These are phyloP conservation scores for Scrobipalpa atriplicella DNA, from an alignment of 2,888 invertebrate genomes.

Conservation along the genomic window DNA sequence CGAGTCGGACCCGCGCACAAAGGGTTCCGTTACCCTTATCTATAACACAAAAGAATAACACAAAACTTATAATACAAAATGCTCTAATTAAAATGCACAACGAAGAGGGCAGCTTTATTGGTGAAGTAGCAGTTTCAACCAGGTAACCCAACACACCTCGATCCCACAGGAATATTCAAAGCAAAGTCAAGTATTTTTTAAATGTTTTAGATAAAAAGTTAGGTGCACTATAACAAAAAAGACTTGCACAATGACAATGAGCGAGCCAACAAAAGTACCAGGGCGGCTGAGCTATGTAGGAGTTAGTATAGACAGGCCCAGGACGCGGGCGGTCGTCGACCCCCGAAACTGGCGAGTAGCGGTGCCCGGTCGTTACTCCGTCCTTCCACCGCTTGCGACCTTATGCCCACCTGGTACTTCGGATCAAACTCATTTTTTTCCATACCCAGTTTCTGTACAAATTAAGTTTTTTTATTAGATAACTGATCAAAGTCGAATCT, in stretches of 20 bases:
- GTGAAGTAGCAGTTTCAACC: too few species aligned
- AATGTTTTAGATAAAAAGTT: too few species aligned
- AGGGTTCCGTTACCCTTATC: too few species aligned
- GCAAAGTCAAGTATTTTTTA: too few species aligned
- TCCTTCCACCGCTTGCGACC: conserved; percentile 73
- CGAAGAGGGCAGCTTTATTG: too few species aligned
- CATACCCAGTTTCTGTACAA: neutral
- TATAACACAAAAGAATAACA: too few species aligned
- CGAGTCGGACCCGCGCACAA: too few species aligned
- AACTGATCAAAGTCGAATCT: conserved; percentile 9
- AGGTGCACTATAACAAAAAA: too few species aligned
- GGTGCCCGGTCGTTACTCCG: conserved; percentile 80
- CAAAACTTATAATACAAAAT: too few species aligned
- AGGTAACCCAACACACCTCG: too few species aligned
- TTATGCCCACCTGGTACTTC: conserved; percentile 74
- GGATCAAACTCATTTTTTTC: conserved; percentile 42
- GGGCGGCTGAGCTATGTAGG: conserved; percentile 24
- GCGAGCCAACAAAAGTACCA: conserved; percentile 30
- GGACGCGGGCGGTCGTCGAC: conserved; percentile 68
- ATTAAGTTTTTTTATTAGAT: neutral
- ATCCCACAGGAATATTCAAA: too few species aligned
- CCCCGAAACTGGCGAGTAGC: conserved; percentile 78
- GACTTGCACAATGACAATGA: neutral
- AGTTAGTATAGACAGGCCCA: conserved; percentile 41
- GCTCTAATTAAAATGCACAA: too few species aligned